Evolutionary conservation across 2,888 invertebrate genomes (phyloP), one percentile per base, ranked within the genome.

Genomic region (Drosophila parthenogenetica): DNA sequence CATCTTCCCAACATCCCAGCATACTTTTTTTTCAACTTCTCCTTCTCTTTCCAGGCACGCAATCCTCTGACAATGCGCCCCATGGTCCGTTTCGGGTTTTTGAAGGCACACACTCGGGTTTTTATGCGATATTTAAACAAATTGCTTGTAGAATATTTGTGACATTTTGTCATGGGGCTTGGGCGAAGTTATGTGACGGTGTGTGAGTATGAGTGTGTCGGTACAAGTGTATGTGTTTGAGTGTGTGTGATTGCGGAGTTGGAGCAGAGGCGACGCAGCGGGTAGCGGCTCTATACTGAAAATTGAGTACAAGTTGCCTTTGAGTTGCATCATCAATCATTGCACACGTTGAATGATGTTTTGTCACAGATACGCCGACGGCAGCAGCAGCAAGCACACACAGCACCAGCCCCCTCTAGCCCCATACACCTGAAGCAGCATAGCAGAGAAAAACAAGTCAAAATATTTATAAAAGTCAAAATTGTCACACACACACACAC

Each of bases 81-180:
- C 77, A 79, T 76, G 79, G 72, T 64, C 58, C 60, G 43, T 39
- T 67, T 60, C 57, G 53, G 49, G 49, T 40, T 59, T 29, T 53
- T 53, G 59, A 22, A 48, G 61, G 35, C 35, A 35, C 57, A 55
- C 61, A 73, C 59, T 74, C 59, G 60, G 45, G 66, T 80, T 87
- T 87, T 88, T 82, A 89, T 82, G 84, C 88, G 88, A 89, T 89
- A 89, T 86, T 89, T 89, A 89, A 86, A 86, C 85, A 89, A 86
- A 86, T 86, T 89, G 85, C 85, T 89, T 86, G 89, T 86, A 82
- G 89, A 86, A 86, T 86, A 86, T 86, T 86, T 86, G 89, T 86
- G 85, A 86, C 85, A 86, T 89, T 86, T 86, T 86, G 86, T 89
- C 83, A 84, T 81, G 89, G 70, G 71, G 67, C 72, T 53, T 48